Evolutionary conservation across 2,113 vertebrate genomes (phyloP).

Genomic region (Urocynchramus pylzowi): DNA sequence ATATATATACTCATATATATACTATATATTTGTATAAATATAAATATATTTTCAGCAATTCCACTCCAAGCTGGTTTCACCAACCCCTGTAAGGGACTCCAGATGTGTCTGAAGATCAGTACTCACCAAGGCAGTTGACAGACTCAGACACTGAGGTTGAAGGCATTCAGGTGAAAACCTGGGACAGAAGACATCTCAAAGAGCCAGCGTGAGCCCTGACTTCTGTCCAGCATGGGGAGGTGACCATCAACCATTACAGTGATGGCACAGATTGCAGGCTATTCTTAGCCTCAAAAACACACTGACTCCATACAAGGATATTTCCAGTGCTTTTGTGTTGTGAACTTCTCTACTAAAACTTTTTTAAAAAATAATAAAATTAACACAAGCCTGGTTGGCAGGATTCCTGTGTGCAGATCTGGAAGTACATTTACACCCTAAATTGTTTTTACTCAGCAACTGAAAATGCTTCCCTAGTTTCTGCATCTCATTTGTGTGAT

Average conservation of each 20-base stretch:
- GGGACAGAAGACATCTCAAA: neutral
- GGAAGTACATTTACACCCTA: slow-evolving; percentile 20
- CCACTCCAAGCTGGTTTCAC: neutral
- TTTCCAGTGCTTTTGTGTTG: neutral
- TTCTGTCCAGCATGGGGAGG: neutral
- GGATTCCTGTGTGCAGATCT: neutral
- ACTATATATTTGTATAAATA: too few species aligned
- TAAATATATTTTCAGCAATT: neutral
- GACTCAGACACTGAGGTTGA: neutral
- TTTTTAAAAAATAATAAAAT: neutral
- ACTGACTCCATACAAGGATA: neutral
- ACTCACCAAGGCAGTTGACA: neutral
- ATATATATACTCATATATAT: neutral
- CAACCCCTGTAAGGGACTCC: neutral
- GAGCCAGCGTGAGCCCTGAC: slow-evolving; percentile 11
- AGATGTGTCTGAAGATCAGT: neutral
- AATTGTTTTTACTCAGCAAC: slow-evolving; percentile 61
- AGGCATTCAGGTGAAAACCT: slow-evolving; percentile 13
- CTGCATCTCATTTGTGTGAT: slow-evolving; percentile 57
- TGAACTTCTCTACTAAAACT: neutral
- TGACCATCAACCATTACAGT: neutral
- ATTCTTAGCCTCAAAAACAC: slow-evolving; percentile 18
- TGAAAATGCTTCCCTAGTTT: slow-evolving; percentile 55
- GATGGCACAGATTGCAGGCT: slow-evolving; percentile 12
- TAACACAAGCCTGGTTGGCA: neutral